Evolutionary conservation across 1,140 invertebrate species (phyloP), one percentile per base, ranked within the genome.

Genomic region (Mylabris phalerata): DNA sequence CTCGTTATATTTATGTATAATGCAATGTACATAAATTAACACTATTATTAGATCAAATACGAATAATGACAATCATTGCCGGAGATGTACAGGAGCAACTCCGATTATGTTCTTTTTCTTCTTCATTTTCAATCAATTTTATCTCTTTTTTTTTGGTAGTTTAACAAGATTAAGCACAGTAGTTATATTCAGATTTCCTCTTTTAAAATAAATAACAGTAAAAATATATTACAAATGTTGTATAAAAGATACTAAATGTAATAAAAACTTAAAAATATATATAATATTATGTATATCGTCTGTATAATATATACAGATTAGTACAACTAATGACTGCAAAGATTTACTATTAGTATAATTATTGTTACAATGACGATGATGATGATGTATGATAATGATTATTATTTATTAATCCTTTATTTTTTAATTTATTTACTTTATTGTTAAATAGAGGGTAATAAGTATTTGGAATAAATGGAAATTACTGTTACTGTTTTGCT

Each of bases 1-100:
- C 62, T 69, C 67, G 65, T 69, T 70, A 69, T 72, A 69, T 71
- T 67, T 70, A 71, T 72, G 67, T 72, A 71, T 65, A 63, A 65
- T 67, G 61, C 65, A 70, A 72, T 72, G 68, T 72, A 72, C 70
- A 71, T 72, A 71, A 70, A 70, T 69, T 71, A 72, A 72, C 69
- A 71, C 70, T 72, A 71, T 70, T 67, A 69, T 71, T 71, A 72
- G 61, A 68, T 71, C 67, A 68, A 65, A 67, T 72, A 72, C 67
- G 69, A 67, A 62, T 72, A 70, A 71, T 71, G 69, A 72, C 70
- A 72, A 72, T 72, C 70, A 71, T 72, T 71, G 62, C 69, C 68
- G 65, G 69, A 69, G 67, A 7, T 60, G 49, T 66, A 62, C 3
- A 32, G 32, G 50, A 60, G 62, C 60, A 59, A 66, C 64, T 66